Percentiles rank a stretch among this genome's conserved stretches.
phyloP scores from a whole-genome alignment of 1,140 invertebrate species.

The Drosophila bifasciata region DNA sequence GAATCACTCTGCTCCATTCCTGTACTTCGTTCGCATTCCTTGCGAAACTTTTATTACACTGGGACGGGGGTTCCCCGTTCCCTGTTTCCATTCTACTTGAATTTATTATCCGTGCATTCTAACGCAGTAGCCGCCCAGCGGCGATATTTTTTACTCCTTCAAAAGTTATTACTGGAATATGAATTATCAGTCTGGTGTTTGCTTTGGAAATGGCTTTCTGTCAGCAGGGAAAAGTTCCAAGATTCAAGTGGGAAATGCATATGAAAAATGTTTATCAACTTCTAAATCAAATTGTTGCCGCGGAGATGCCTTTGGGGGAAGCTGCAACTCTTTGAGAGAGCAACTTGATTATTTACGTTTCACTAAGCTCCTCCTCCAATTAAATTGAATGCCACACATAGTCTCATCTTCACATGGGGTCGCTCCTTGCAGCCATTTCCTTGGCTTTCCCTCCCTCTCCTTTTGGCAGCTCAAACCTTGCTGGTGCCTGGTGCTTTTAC shows the following conservation, averaged over 20 bases:
- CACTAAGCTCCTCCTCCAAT: slow-evolving; percentile 36
- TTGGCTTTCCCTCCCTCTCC: slow-evolving; percentile 7
- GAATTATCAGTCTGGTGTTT: slow-evolving; percentile 16
- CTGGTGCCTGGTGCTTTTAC: slow-evolving; percentile 36
- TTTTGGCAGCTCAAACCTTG: slow-evolving; percentile 7
- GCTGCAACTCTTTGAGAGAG: not conserved
- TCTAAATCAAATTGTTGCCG: not conserved
- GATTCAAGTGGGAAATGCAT: not conserved
- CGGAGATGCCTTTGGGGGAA: not conserved
- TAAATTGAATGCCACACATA: slow-evolving; percentile 1
- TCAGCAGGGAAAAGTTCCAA: too few relatives aligned
- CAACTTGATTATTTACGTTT: slow-evolving; percentile 32
- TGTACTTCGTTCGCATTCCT: not conserved
- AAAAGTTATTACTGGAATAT: slow-evolving; percentile 39
- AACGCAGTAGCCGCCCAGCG: slow-evolving; percentile 27
- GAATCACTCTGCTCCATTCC: too few relatives aligned
- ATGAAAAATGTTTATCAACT: slow-evolving; percentile 17
- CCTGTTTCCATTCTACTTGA: slow-evolving; percentile 50
- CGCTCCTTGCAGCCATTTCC: slow-evolving; percentile 10
- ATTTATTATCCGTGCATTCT: slow-evolving; percentile 61
- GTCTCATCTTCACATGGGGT: not conserved
- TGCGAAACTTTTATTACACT: slow-evolving; percentile 35
- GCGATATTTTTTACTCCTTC: slow-evolving; percentile 33
- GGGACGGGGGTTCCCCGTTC: not conserved
- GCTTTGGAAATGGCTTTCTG: not conserved